Evolutionary conservation across 92 coral and sea anemone genomes (phyloP).

Genomic region (Parazoanthus atlanticus): DNA sequence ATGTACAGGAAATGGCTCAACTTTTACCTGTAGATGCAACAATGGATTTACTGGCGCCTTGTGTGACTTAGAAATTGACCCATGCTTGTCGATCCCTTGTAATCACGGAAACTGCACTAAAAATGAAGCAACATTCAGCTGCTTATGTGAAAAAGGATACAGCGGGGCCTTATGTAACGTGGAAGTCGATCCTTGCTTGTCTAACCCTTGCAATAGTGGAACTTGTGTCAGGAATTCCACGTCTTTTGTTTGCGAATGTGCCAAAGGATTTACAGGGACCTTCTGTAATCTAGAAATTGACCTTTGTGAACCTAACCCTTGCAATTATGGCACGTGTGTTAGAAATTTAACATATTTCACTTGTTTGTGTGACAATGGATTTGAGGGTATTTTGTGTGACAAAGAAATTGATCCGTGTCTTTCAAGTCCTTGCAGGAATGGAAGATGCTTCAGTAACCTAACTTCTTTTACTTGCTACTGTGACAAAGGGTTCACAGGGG

Average conservation of each 20-base stretch:
- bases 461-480: slow-evolving; percentile 62
- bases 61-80: slow-evolving; percentile 71
- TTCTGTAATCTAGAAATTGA: slow-evolving; percentile 58
- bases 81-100: slow-evolving; percentile 81
- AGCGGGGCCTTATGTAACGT: slow-evolving; percentile 68
- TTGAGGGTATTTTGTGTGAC: slow-evolving; percentile 47
- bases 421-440: slow-evolving; percentile 56
- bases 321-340: slow-evolving; percentile 68
- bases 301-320: slow-evolving; percentile 62
- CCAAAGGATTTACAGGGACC: slow-evolving; percentile 60
- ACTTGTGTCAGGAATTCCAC: slow-evolving; percentile 47
- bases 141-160: slow-evolving; percentile 70
- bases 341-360: slow-evolving; percentile 24
- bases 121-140: slow-evolving; percentile 59
- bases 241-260: slow-evolving; percentile 66
- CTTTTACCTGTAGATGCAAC: slow-evolving; percentile 67
- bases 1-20: slow-evolving; percentile 46
- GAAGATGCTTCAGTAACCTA: slow-evolving; percentile 42
- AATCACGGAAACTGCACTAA: slow-evolving; percentile 69
- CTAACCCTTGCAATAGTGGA: slow-evolving; percentile 81
- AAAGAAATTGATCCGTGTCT: slow-evolving; percentile 52
- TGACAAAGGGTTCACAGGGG: slow-evolving; percentile 58
- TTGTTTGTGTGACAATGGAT: slow-evolving; percentile 70
- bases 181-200: slow-evolving; percentile 57
- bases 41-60: slow-evolving; percentile 68